Evolutionary conservation across 2,797 vertebrate genomes (phyloP), one percentile per base, ranked within the genome.

Genomic region (Peromyscus nudipes): DNA sequence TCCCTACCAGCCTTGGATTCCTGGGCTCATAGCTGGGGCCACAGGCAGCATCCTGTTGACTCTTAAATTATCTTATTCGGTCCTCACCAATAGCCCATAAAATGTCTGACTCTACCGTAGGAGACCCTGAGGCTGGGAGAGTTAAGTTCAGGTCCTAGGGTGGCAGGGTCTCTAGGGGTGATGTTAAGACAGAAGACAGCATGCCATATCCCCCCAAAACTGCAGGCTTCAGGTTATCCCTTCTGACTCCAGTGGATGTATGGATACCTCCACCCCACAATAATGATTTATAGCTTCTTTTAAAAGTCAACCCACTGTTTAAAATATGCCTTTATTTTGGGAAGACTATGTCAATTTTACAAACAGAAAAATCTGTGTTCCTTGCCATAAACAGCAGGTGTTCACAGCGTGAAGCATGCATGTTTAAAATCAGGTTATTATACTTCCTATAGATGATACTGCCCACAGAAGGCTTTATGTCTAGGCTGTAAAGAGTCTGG

Each of bases 281-380:
- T 29, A 2, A 0, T 77, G 31, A 84, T 34, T 73, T 73, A 14
- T 31, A 69, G 27, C 55, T 73, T 91, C n/a, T 81, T 84, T 85
- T 3, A 2, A 76, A 90, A 96, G 83, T 34, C 9, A 69, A 55
- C 9, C 19, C 40, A 40, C 34, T 19, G 1, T 31, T 73, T 88
- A 52, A 67, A 37, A 55, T 19, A 75, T 40, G 21, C 16, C 19
- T 69, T 94, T 94, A 88, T 84, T 46, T 64, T 80, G 75, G 82
- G 37, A 75, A 40, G 75, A 60, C 76, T 80, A 6, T 52, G 37
- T 89, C 49, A 76, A 1, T 76, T 81, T 55, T 17, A 69, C 73
- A 57, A n/a, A 5, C 80, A 85, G 93, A 79, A 85, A 62, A 60
- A 40, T 69, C 52, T 40, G n/a, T 85, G 52, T 76, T 80, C 43